Evolutionary conservation across 1,140 invertebrate species (phyloP), one percentile per base, ranked within the genome.

Genomic region (Drosophila repleta): DNA sequence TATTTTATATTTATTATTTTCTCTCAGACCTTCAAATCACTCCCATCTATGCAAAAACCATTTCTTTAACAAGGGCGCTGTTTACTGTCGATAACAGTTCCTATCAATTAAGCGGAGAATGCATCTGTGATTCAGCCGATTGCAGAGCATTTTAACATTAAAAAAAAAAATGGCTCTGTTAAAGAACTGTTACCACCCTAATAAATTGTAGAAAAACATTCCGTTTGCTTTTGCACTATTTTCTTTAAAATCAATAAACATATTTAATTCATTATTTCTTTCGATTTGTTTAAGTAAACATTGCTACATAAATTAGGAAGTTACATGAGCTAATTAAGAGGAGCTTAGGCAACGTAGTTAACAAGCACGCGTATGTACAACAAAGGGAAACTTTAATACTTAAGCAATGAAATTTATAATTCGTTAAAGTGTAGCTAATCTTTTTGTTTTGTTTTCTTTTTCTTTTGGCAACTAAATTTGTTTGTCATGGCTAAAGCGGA

Each of bases 401-500:
- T 79, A 79, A 78, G 51, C 29, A 69, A 52, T 35, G 52, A 81
- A 64, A 21, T 57, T 24, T 48, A 48, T 18, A 41, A 56, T 69
- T 65, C 55, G 20, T 46, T 56, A 7, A 56, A 45, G n/a, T 13
- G 15, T 66, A 61, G 51, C 39, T 43, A 49, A 37, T 56, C 21
- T 21, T 60, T 55, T 49, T 41, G 51, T 26, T 21, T 60, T 35
- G 18, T 4, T 15, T 15, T 15, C 15, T 17, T 21, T 21, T 43
- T 32, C 24, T 53, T 56, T 65, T 61, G 29, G 60, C 32, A 75
- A 81, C 55, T 67, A 67, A 81, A 74, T 71, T 78, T 68, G 51
- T 72, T 75, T 87, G 82, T 85, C 83, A 88, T 85, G 83, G 82
- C 78, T 84, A 35, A 65, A 58, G 77, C 75, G 52, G 74, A 85